phyloP scores from a whole-genome alignment of 2,113 vertebrate species.

The Prunella fulvescens region DNA sequence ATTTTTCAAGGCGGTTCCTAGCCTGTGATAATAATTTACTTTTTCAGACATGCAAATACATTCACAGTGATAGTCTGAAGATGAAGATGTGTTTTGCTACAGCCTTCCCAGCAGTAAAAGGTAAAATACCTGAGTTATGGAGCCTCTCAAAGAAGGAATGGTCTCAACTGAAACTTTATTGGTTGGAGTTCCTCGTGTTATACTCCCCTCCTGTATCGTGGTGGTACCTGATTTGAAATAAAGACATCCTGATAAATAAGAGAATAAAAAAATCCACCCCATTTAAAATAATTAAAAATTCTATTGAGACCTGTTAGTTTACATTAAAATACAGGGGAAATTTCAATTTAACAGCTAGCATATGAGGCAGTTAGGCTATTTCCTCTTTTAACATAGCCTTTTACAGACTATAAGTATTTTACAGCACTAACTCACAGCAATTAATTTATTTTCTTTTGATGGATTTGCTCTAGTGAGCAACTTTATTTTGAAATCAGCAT shows the following conservation, averaged over 20 bases:
- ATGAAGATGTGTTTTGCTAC: neutral
- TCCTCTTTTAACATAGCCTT: neutral
- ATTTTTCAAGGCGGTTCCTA: neutral
- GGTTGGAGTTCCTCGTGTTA: conserved; percentile 82
- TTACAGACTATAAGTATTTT: neutral
- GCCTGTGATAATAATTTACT: neutral
- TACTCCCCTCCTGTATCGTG: conserved; percentile 85
- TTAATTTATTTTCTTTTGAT: neutral
- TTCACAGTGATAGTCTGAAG: neutral
- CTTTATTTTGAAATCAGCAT: neutral
- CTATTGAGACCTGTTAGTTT: neutral
- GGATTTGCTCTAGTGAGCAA: neutral
- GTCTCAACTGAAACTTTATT: conserved; percentile 83
- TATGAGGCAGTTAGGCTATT: neutral
- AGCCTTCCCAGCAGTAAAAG: neutral
- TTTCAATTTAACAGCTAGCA: neutral
- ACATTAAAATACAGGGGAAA: neutral
- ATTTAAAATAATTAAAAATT: neutral
- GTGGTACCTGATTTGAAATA: conserved; percentile 74
- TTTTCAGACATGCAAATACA: neutral
- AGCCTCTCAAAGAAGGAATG: conserved; percentile 82
- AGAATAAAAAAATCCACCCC: neutral
- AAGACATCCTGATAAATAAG: neutral
- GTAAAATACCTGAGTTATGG: conserved; percentile 91
- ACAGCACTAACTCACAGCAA: neutral